Conservation (phyloP, 2,797 vertebrate genomes). For the Etheostoma nigrum region DNA sequence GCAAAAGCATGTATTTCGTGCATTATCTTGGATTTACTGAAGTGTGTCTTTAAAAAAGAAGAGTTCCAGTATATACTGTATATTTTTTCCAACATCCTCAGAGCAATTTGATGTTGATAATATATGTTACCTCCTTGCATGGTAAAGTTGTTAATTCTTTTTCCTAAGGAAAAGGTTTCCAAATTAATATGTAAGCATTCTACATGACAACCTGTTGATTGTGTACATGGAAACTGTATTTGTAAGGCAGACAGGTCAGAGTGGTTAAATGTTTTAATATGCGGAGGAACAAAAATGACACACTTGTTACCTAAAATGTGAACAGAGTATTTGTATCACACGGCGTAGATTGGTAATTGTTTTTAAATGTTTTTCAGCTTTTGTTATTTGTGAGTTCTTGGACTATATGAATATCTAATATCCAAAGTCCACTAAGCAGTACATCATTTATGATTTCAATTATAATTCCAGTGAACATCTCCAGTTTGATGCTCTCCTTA, state of each 20-base stretch:
- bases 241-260: slow-evolving; percentile 46
- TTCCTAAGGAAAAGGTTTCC: slow-evolving; percentile 86
- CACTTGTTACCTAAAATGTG: slow-evolving; percentile 32
- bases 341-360: slow-evolving; percentile 49
- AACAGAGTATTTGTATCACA: slow-evolving; percentile 50
- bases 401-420: slow-evolving; percentile 17
- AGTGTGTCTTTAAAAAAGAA: slow-evolving; percentile 59
- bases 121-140: slow-evolving; percentile 82
- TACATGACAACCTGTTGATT: slow-evolving; percentile 70
- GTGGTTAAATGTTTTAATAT: slow-evolving; percentile 49
- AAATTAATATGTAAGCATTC: slow-evolving; percentile 81
- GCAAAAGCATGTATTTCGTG: slow-evolving; percentile 83
- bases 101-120: slow-evolving; percentile 62
- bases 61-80: slow-evolving; percentile 55
- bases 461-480: slow-evolving; percentile 17
- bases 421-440: slow-evolving; percentile 16
- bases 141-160: slow-evolving; percentile 85
- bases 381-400: slow-evolving; percentile 41
- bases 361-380: slow-evolving; percentile 50
- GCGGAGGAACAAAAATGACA: slow-evolving; percentile 32
- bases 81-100: slow-evolving; percentile 57
- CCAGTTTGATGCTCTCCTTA: slow-evolving; percentile 16
- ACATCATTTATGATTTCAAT: slow-evolving; percentile 7
- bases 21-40: slow-evolving; percentile 73
- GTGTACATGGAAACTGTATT: slow-evolving; percentile 64